These are phyloP conservation scores for Pheosia gnoma DNA, from an alignment of 2,888 invertebrate species.

Conservation along the genomic window DNA sequence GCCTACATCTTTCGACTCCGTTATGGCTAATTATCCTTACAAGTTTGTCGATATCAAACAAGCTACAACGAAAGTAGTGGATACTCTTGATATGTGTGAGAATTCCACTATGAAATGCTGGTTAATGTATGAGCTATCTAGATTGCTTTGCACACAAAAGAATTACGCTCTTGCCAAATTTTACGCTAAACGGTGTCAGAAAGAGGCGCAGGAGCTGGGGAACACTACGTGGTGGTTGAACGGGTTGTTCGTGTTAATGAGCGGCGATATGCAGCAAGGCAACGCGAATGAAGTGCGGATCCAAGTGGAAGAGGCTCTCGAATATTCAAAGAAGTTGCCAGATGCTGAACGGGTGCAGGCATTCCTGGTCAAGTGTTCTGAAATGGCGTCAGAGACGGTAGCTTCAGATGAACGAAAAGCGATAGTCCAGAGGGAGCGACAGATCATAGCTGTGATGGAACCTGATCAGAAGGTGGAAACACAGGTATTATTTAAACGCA, in stretches of 20 bases:
- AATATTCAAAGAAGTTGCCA: slow-evolving; percentile 69
- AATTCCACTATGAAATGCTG: slow-evolving; percentile 77
- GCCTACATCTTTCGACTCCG: slow-evolving; percentile 76
- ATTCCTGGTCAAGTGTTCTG: slow-evolving; percentile 69
- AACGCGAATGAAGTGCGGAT: slow-evolving; percentile 75
- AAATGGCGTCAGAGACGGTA: slow-evolving; percentile 64
- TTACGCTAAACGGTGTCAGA: slow-evolving; percentile 75
- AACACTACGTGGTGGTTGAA: slow-evolving; percentile 76
- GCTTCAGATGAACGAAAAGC: slow-evolving; percentile 71
- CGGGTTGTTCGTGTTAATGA: slow-evolving; percentile 73
- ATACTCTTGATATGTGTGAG: slow-evolving; percentile 74
- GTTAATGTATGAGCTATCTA: slow-evolving; percentile 74
- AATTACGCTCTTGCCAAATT: slow-evolving; percentile 76
- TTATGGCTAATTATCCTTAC: slow-evolving; percentile 75
- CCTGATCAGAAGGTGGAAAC: slow-evolving; percentile 62
- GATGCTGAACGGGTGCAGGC: slow-evolving; percentile 72
- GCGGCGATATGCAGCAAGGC: slow-evolving; percentile 78
- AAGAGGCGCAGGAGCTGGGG: slow-evolving; percentile 67
- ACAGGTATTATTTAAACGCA: slow-evolving; percentile 70
- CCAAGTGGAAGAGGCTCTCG: slow-evolving; percentile 72
- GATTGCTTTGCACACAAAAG: slow-evolving; percentile 70
- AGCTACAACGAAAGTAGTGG: slow-evolving; percentile 64
- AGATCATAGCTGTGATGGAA: slow-evolving; percentile 66
- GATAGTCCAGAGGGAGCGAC: slow-evolving; percentile 62
- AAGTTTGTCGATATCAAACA: slow-evolving; percentile 72